These are phyloP conservation scores for Vesta saturnalis DNA, from an alignment of 2,888 invertebrate species.

Conservation along the genomic window DNA sequence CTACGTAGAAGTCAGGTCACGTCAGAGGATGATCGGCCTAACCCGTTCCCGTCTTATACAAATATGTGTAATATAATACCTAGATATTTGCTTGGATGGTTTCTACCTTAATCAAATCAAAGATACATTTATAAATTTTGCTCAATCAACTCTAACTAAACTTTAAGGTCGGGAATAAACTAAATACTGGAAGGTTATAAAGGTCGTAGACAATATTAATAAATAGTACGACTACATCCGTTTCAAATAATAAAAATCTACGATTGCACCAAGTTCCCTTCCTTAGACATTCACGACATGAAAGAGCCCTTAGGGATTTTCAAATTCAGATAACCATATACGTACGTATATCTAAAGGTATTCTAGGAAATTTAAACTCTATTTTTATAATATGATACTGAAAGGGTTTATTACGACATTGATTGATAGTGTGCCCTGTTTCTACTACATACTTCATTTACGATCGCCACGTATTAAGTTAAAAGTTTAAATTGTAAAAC, in stretches of 20 bases:
- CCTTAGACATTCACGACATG: background rate
- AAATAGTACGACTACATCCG: background rate
- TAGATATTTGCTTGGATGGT: conserved; percentile 24
- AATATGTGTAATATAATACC: conserved; percentile 37
- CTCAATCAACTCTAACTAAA: background rate
- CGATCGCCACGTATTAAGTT: too few relatives aligned
- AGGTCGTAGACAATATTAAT: background rate
- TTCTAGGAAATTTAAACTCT: background rate
- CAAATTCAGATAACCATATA: background rate
- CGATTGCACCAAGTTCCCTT: background rate
- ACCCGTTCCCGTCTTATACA: conserved; percentile 34
- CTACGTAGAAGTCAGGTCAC: conserved; percentile 41
- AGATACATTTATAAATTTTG: background rate
- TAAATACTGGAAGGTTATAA: background rate
- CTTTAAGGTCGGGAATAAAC: background rate
- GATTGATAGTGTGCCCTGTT: too few relatives aligned
- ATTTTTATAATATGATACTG: background rate
- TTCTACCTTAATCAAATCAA: conserved; percentile 24
- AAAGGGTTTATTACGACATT: background rate
- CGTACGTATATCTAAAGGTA: background rate
- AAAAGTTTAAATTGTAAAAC: too few relatives aligned
- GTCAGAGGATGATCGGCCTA: conserved; percentile 41
- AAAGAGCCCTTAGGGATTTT: background rate
- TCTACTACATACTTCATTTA: background rate
- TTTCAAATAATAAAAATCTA: conserved; percentile 10